Base-by-base conservation (phyloP, 2,113 vertebrate genomes). In the Pandion haliaetus region DNA sequence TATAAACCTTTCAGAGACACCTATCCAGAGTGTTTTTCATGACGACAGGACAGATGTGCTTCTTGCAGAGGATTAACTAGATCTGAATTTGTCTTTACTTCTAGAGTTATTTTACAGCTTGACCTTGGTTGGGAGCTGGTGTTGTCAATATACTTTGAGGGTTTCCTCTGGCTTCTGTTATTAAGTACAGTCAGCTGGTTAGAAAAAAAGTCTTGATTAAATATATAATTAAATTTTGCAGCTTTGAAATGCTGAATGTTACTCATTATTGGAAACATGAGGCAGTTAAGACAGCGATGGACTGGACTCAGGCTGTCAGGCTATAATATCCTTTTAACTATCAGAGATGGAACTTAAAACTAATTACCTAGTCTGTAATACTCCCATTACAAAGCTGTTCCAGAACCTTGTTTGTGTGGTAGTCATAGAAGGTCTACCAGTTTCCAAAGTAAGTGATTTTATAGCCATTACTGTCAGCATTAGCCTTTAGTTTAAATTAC, bases 1-100 rank as follows among this genome's bases (percentile, higher is more conserved):
- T 58, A 42, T 69, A 94, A 95, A 70, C 89, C 58, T 90, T 85
- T 85, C 38, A 92, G 89, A 81, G 94, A 82, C 59, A 88, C 65
- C 71, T 87, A 78, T 88, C 24, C 18, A 61, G 67, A 49, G 38
- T 1, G 12, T 84, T 88, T 94, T 88, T 74, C 50, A 26, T 29
- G 20, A 55, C 59, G 62, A 76, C 32, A 50, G 59, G 54, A n/a
- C 28, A 80, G 25, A 73, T 91, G 45, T 38, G 26, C 29, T 65
- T 50, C 62, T 96, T 89, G 42, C 31, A 82, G 66, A 71, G 31
- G 45, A 82, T 42, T 11, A 72, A 34, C 49, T 77, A 72, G 29
- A 20, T 87, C n/a, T 62, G 42, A 82, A 69, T 90, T 89, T 82
- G 28, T 77, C 40, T 94, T 80, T 83, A 32, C 31, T 91, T 84